Conservation (phyloP, 2,888 invertebrate genomes). For the Aphodius sticticus region DNA sequence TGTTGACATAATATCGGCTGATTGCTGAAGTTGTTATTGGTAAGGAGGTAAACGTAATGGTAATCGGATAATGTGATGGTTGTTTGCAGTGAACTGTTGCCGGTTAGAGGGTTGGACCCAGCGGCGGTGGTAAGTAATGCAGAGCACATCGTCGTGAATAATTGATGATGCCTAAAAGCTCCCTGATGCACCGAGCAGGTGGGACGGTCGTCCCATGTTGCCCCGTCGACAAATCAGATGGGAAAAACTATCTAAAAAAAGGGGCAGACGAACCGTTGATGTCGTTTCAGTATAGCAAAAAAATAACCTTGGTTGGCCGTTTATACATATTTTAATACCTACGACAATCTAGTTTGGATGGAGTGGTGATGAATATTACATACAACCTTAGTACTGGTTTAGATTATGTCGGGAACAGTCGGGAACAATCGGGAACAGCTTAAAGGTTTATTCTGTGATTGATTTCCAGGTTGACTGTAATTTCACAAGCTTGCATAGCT, state of each 20-base stretch:
- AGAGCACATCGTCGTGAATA: neutral
- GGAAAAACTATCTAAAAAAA: neutral
- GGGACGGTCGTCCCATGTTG: neutral
- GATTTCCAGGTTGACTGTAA: no score
- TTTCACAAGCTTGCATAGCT: no score
- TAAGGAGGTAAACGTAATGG: neutral
- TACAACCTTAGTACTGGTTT: no score
- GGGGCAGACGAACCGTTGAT: neutral
- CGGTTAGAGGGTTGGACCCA: neutral
- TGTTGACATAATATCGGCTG: neutral
- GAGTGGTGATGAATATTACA: no score
- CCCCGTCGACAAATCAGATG: neutral
- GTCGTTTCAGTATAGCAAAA: neutral
- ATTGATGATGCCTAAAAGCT: conserved; percentile 4
- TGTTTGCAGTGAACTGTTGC: neutral
- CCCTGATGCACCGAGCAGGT: neutral
- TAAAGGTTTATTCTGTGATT: no score
- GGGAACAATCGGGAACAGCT: no score
- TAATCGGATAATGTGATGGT: neutral
- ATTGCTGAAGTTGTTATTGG: neutral
- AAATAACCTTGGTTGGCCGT: no score
- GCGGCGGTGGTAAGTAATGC: neutral
- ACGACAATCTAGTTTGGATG: no score
- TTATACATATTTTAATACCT: no score
- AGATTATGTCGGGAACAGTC: no score